A percentile compares a stretch with the other conserved stretches of the same genome.
phyloP scores from a whole-genome alignment of 2,113 vertebrate species.

The Motacilla alba region DNA sequence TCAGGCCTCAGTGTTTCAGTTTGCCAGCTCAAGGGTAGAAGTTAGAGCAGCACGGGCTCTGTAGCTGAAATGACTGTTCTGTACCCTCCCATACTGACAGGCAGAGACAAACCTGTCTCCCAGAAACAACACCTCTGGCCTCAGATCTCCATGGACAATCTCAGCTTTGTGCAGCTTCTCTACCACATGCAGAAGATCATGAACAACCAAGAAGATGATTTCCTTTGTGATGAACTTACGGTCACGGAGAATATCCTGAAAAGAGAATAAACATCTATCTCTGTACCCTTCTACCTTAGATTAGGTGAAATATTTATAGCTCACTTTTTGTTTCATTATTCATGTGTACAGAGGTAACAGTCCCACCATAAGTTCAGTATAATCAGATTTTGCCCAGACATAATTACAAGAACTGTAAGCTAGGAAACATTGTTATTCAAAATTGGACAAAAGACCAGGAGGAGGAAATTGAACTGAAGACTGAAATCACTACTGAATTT shows the following conservation, averaged over 20 bases:
- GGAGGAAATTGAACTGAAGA: background rate
- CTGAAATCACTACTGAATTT: background rate
- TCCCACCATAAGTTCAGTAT: background rate
- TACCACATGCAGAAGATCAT: conserved; percentile 76
- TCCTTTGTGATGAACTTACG: conserved; percentile 52
- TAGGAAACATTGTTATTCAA: background rate
- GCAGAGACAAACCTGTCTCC: conserved; percentile 67
- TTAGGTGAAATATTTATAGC: background rate
- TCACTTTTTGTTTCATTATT: background rate
- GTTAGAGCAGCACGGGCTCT: background rate
- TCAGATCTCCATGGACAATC: conserved; percentile 81
- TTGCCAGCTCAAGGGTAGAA: background rate
- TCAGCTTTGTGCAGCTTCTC: conserved; percentile 79
- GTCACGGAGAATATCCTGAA: conserved; percentile 69
- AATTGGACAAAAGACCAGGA: background rate
- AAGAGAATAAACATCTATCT: background rate
- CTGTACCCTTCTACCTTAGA: background rate
- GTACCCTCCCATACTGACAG: background rate
- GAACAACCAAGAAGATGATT: conserved; percentile 55
- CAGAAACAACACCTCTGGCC: conserved; percentile 73
- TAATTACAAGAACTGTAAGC: background rate
- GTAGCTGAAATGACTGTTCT: background rate
- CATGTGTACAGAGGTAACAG: background rate
- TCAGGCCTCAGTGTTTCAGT: background rate
- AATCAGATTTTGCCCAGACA: background rate